These are phyloP conservation scores for Lepus townsendii DNA, from an alignment of 2,797 vertebrate species.

Conservation along the genomic window DNA sequence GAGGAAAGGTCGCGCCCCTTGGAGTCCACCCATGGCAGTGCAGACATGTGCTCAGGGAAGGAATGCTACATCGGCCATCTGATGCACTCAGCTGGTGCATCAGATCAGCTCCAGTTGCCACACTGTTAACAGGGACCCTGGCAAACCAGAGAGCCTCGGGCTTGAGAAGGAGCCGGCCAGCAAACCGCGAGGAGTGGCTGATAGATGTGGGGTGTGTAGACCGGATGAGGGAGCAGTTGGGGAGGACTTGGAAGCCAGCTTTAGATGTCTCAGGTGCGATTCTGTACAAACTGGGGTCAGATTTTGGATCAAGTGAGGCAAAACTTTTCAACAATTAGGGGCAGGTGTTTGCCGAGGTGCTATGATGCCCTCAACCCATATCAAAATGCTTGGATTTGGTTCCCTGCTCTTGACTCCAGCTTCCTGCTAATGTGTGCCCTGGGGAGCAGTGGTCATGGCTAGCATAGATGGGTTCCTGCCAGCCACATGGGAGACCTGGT, in stretches of 20 bases:
- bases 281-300: not conserved
- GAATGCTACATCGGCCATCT: constrained; percentile 12
- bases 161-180: not conserved
- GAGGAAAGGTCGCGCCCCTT: constrained; percentile 37
- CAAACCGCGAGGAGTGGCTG: not conserved
- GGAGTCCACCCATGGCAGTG: constrained; percentile 3
- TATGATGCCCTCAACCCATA: too few relatives aligned
- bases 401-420: too few relatives aligned
- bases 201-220: constrained; percentile 24
- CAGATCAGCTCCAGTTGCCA: not conserved
- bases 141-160: not conserved
- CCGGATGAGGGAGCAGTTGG: not conserved
- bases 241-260: not conserved
- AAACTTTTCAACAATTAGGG: not conserved
- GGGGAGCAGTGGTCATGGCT: too few relatives aligned
- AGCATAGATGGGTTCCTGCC: too few relatives aligned
- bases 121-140: not conserved
- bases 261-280: constrained; percentile 21
- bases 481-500: too few relatives aligned
- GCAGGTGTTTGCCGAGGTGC: too few relatives aligned
- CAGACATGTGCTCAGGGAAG: not conserved
- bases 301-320: constrained; percentile 39
- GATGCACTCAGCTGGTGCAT: not conserved
- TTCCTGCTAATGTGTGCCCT: too few relatives aligned
- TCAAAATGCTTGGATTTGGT: too few relatives aligned